Base-by-base conservation (phyloP, 2,888 invertebrate species). In the Drosophila testacea region DNA sequence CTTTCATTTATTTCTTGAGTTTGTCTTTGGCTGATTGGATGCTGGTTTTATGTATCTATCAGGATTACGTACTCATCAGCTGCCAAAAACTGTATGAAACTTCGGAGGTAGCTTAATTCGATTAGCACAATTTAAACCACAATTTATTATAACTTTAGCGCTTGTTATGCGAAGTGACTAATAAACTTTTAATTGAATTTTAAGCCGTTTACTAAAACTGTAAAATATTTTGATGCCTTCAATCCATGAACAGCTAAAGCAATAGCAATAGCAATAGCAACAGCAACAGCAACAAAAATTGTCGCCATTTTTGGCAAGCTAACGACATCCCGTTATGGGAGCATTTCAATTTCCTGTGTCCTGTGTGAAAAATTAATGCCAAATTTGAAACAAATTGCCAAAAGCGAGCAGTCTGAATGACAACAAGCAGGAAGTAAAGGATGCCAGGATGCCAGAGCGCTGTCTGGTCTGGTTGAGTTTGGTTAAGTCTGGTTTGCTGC, bases 281-380 rank as follows among this genome's bases (percentile, higher is more conserved):
- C 9, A 32, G 50, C 42, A 11, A 44, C 10, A 2, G 30, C 32
- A 36, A 44, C 39, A 34, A 16, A 73, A 55, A 54, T 50, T 72
- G 60, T 52, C 47, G 56, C 36, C 34, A 67, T 67, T 69, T 59
- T 74, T 39, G 65, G 68, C 39, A 75, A 69, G 68, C 54, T 81
- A 89, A 87, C 88, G 73, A 86, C 75, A 71, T 81, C 79, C 89
- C 89, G 82, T 76, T 85, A 87, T 89, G 81, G 88, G 59, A 84
- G 83, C 88, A 89, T 85, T 85, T 87, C 84, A 89, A 89, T 85
- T 85, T 85, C 84, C 89, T 73, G 67, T 80, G 81, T 83, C 64
- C 87, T 69, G 79, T 88, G 69, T 81, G 79, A 79, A 85, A 85
- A 87, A 85, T 89, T 87, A 89, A 87, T 89, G 81, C 77, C 78